These are phyloP conservation scores for Hippocampus barbouri DNA, from an alignment of 2,113 vertebrate genomes.

Conservation along the genomic window DNA sequence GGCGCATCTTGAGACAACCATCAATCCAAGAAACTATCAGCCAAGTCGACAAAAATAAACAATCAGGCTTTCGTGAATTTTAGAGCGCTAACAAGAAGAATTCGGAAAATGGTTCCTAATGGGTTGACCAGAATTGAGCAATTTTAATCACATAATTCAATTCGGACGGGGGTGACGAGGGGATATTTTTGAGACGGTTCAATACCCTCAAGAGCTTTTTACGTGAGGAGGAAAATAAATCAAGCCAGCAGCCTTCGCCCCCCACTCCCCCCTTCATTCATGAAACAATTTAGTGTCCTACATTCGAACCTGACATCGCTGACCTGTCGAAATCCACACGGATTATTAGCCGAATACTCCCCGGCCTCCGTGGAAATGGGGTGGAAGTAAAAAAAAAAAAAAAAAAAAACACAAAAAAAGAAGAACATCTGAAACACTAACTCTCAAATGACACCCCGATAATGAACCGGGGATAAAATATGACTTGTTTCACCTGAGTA, in stretches of 20 bases:
- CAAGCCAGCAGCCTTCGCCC: neutral
- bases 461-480: constrained; percentile 2
- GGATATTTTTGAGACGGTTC: too few relatives aligned
- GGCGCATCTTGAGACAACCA: too few relatives aligned
- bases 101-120: neutral
- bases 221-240: neutral
- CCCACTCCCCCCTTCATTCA: neutral
- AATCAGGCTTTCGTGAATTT: neutral
- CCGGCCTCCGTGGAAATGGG: neutral
- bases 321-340: neutral
- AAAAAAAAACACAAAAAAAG: neutral
- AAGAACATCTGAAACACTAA: neutral
- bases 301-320: neutral
- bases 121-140: neutral
- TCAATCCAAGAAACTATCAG: neutral
- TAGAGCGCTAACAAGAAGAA: neutral
- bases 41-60: neutral
- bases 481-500: constrained; percentile 11
- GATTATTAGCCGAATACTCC: neutral
- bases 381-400: neutral
- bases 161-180: too few relatives aligned
- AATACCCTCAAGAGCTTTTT: neutral
- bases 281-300: neutral
- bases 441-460: neutral
- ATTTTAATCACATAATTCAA: too few relatives aligned